Evolutionary conservation across 2,797 vertebrate genomes (phyloP).

Genomic region (Cynopterus sphinx): DNA sequence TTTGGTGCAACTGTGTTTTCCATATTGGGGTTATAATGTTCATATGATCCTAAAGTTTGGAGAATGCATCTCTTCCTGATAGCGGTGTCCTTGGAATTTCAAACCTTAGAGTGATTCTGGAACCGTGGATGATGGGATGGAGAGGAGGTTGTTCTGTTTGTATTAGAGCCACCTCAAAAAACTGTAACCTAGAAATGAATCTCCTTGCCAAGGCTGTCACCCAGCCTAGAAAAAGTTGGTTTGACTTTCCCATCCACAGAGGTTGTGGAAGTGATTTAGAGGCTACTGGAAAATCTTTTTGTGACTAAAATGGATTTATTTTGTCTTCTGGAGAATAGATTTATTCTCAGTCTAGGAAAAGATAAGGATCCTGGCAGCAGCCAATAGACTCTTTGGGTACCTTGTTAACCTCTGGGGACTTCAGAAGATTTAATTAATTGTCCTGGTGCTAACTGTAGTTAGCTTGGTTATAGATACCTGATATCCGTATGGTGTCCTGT

Average conservation of each 20-base stretch:
- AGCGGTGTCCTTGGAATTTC: neutral
- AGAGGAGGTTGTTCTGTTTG: neutral
- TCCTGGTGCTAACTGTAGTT: conserved; percentile 31
- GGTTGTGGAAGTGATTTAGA: conserved; percentile 47
- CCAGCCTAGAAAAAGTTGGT: conserved; percentile 14
- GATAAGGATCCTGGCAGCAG: conserved; percentile 37
- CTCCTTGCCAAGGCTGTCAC: neutral
- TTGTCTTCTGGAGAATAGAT: neutral
- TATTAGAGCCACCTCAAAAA: neutral
- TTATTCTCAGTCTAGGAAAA: conserved; percentile 46
- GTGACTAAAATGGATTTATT: conserved; percentile 14
- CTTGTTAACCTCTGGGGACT: conserved; percentile 17
- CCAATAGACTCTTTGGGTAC: conserved; percentile 2
- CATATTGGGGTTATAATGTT: neutral
- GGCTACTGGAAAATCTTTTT: neutral
- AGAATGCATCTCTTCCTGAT: neutral
- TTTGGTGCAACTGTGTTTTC: conserved; percentile 24
- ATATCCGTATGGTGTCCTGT: neutral
- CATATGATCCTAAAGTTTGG: neutral
- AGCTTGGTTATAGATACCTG: neutral
- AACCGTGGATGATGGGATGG: neutral
- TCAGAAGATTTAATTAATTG: conserved; percentile 45
- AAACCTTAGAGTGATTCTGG: conserved; percentile 15
- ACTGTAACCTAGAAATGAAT: conserved; percentile 16
- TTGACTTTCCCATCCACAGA: conserved; percentile 1